Conservation (phyloP, 2,113 vertebrate species). For the Phainopepla nitens region DNA sequence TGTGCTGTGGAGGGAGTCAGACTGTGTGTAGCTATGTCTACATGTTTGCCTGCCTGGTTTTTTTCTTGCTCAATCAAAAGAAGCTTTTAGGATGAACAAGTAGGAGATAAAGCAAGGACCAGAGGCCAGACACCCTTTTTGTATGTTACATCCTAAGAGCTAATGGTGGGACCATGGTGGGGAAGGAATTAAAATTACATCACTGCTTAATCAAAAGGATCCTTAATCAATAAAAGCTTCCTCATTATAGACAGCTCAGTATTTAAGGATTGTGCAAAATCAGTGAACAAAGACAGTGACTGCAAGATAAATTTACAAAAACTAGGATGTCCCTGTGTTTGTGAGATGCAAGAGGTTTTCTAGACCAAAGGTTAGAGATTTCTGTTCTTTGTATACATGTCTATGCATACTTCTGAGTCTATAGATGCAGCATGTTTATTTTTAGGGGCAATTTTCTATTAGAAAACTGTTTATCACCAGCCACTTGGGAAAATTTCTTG, state of each 20-base stretch:
- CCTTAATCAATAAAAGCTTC: background rate
- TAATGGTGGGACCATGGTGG: background rate
- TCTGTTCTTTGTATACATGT: background rate
- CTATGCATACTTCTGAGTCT: background rate
- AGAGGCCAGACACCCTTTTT: background rate
- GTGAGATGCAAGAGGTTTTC: background rate
- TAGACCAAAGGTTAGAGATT: background rate
- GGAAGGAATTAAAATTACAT: background rate
- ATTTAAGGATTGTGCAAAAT: background rate
- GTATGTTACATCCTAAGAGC: background rate
- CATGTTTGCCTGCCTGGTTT: background rate
- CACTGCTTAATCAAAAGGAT: background rate
- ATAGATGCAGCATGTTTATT: background rate
- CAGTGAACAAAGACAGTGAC: background rate
- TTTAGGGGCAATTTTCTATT: background rate
- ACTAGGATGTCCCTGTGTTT: background rate
- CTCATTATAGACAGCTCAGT: background rate
- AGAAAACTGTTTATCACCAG: background rate
- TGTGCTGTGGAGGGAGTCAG: background rate
- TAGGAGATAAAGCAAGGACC: background rate
- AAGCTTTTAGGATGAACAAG: slow-evolving; percentile 2
- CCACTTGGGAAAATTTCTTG: background rate
- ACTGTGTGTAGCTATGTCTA: background rate
- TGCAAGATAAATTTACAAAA: background rate
- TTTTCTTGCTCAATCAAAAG: background rate